Base-by-base conservation (phyloP, 2,113 vertebrate species). In the Microcebus ravelobensis region DNA sequence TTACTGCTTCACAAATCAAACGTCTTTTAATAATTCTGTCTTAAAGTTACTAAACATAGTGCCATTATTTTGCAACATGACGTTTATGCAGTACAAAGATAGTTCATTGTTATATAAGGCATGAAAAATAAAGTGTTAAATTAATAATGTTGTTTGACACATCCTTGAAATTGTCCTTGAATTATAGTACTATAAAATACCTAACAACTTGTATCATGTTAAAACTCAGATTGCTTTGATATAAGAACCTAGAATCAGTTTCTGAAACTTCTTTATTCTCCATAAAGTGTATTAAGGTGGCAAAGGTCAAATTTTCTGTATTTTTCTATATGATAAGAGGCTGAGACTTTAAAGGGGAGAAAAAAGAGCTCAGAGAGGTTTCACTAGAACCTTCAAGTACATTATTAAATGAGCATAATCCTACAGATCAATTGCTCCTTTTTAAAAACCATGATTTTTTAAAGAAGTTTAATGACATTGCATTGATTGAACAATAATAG, bases 1-100 rank as follows among this genome's bases (percentile, higher is more conserved):
- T 86, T 92, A 93, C 73, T 95, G 85, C 93, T 90, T 94, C 94
- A 94, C 94, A 97, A 97, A 96, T 97, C 95, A 97, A 95, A 21
- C 77, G 25, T 95, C 67, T 96, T 95, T 97, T 97, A 95, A 96
- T 97, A 96, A 95, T 80, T 65, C 74, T 97, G 91, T 97, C 92
- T 87, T 84, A 59, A 82, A 86, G 74, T 94, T 95, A 63, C 87
- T 96, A 97, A 97, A 95, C 76, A 91, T 87, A 91, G 61, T 88
- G 50, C 74, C 77, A 29, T 92, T 97, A 96, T 93, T 97, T 96
- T 92, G n/a, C 70, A 95, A 84, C 55, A 79, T 92, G 94, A 95
- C 57, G 48, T 96, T 96, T 98, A 94, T 87, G 50, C 31, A 81
- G 17, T 48, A 57, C 50, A 67, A 95, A 96, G 80, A 88, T 86